Evolutionary conservation across 1,140 invertebrate genomes (phyloP), one percentile per base, ranked within the genome.

Genomic region (Venturia canescens): DNA sequence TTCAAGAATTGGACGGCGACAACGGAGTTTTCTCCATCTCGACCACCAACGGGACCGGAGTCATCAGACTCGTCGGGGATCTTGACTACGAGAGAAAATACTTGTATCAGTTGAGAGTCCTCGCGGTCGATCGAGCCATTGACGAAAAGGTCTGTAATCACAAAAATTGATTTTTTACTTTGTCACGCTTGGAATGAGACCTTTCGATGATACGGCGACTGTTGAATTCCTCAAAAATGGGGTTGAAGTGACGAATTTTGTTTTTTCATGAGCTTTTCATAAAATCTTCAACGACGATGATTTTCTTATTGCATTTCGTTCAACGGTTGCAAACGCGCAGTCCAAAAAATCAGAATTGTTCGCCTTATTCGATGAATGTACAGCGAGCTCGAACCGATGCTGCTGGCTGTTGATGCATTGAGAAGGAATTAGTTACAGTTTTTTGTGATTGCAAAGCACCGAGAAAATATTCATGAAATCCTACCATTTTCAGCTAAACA

Each of bases 21-120:
- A 94, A 96, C 74, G 94, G 95, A 67, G 92, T 93, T 72, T 98
- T 98, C 89, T 94, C 94, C 18, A 94, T 98, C 60, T 94, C 95
- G 83, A 98, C 97, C 0, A 93, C 96, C 26, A 96, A 97, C 85
- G 97, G 97, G 3, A 97, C 97, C 93, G 97, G 97, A n/a, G 94
- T 98, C 0, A 93, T 98, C 31, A 93, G 95, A 80, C 92, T 98
- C 11, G 93, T 95, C 67, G 95, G 95, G 50, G 89, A 93, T 18
- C 92, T 98, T 72, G 97, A 98, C 92, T 98, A 98, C 87, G 98
- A 98, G 87, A 93, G 92, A 66, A 97, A 98, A 91, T 97, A 96
- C 67, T 90, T 98, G 0, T 97, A 98, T 89, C 97, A 98, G 90
- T 89, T 98, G 50, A 93, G 96, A 84, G 93, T 98, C 13, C 88